Base-by-base conservation (phyloP, 1,140 invertebrate genomes). In the Bombus pascuorum region DNA sequence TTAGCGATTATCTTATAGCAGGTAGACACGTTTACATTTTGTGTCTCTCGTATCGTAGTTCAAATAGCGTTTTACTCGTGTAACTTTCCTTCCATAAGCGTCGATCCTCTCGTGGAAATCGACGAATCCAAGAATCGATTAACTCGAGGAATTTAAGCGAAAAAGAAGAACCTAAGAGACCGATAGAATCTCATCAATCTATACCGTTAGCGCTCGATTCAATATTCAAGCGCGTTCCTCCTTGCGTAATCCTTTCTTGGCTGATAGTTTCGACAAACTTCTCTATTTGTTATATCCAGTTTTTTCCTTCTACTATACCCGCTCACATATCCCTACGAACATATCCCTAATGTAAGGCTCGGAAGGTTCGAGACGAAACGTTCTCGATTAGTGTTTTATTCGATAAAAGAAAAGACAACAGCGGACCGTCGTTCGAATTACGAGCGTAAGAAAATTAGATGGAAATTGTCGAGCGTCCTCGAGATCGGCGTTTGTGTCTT, bases 51-150 rank as follows among this genome's bases (percentile, higher is more conserved):
- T 78, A 42, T 79, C 3, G 68, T 80, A 80, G 83, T 62, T 34
- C 10, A 42, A 5, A 39, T 65, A 85, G 57, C 39, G 70, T 65
- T 86, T 68, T 74, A 73, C 78, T 85, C 65, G 76, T 86, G n/a
- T 88, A 78, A 83, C 47, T 88, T 89, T 76, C 77, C 87, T 89
- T 89, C 79, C 73, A 37, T 81, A 28, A 74, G 68, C 78, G 62
- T n/a, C 82, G 82, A 84, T 71, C 39, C 47, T 47, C 66, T 68
- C 73, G 74, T 39, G 47, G 10, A 44, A 25, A 8, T 66, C 32
- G 42, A 70, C 44, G 28, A 9, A 57, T 5, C 8, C 34, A 47
- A 68, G 57, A 10, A 62, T 39, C 25, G 39, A 65, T 62, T 12
- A 25, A n/a, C 13, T 34, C n/a, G 32, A 53, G 57, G 10, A 44